Evolutionary conservation across 2,888 invertebrate genomes (phyloP), one percentile per base, ranked within the genome.

Genomic region (Dynastes tityus): DNA sequence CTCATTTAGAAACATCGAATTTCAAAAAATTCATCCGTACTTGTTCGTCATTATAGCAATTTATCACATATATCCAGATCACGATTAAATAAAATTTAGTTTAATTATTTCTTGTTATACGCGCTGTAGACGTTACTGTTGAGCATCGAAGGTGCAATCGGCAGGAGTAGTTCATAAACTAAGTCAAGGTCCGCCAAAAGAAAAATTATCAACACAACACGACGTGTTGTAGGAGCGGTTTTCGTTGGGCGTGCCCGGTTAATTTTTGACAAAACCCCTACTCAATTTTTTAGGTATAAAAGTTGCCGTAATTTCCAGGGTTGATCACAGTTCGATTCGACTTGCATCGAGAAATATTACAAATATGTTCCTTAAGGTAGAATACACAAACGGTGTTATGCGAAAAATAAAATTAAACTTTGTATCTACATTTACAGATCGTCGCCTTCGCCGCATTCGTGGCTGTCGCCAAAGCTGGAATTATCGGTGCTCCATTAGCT

Each of bases 381-480:
- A 53, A 40, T 29, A 40, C 22, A 32, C 2, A 29, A 32, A 32
- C 3, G 11, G 9, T 67, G 27, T 22, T 32, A 13, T 45, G 64
- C 40, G n/a, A 40, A 6, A n/a, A 22, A n/a, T 27, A 58, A 22
- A 29, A 67, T 58, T 79, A 45, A 22, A 29, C 27, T 49, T 58
- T 22, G 51, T 67, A 51, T 29, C 67, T 76, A 77, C 71, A 29
- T 77, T 81, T 81, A 13, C 70, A 83, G 82, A 75, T 83, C 70
- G 77, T 83, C 22, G 76, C 82, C 40, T 78, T 85, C n/a, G 82
- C 82, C 64, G 82, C 82, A 78, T 79, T 83, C 67, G 78, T 82
- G 68, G 84, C 82, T 6, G 82, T 71, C 49, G 65, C 74, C 27
- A 49, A 74, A 37, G 89, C 76, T 65, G 78, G 75, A 16, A 22